Percentiles rank a stretch among this genome's conserved stretches.
These are phyloP conservation scores for Chrysodeixis includens DNA, from an alignment of 2,888 invertebrate genomes.

Conservation along the genomic window DNA sequence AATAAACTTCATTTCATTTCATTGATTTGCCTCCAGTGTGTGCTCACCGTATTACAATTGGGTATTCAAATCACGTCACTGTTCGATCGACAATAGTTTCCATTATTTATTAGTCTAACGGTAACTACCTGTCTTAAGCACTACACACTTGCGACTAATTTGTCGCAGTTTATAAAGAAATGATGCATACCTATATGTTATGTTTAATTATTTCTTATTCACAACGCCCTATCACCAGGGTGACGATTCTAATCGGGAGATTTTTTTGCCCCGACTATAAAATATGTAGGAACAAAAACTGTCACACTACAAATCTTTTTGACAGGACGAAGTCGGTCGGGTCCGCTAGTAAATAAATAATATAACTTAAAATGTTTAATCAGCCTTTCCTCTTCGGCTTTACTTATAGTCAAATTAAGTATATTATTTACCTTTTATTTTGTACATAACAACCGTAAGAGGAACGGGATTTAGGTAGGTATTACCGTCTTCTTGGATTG, in stretches of 20 bases:
- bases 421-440: no score
- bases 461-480: no score
- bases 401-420: no score
- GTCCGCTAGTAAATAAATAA: background rate
- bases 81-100: slow-evolving; percentile 45
- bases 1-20: no score
- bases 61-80: slow-evolving; percentile 42
- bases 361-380: no score
- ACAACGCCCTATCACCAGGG: slow-evolving; percentile 57
- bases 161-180: slow-evolving; percentile 22
- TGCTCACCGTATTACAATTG: slow-evolving; percentile 21
- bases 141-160: slow-evolving; percentile 38
- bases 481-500: no score
- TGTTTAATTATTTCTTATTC: slow-evolving; percentile 59
- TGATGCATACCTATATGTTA: no score
- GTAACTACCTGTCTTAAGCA: slow-evolving; percentile 28
- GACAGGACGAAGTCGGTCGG: slow-evolving; percentile 26
- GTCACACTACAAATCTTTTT: slow-evolving; percentile 54
- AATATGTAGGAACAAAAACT: slow-evolving; percentile 52
- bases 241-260: slow-evolving; percentile 59
- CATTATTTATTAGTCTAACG: slow-evolving; percentile 62
- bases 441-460: no score
- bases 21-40: slow-evolving; percentile 21
- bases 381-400: no score
- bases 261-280: slow-evolving; percentile 37